These are phyloP conservation scores for Parauchenoglanis punctatus DNA, from an alignment of 2,797 vertebrate genomes.

Conservation along the genomic window DNA sequence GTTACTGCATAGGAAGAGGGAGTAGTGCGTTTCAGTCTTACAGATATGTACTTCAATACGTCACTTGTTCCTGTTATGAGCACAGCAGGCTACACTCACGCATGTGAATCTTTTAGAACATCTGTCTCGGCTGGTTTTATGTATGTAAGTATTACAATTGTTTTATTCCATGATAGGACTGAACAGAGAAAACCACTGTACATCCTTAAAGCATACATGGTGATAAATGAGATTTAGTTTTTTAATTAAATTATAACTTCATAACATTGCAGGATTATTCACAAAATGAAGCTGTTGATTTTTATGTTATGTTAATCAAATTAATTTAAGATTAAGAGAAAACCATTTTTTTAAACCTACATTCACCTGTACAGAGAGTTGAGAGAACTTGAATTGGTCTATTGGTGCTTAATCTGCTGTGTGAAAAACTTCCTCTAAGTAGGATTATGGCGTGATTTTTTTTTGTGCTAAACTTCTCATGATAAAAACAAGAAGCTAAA, in stretches of 20 bases:
- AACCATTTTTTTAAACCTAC: not conserved
- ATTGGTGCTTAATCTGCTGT: not conserved
- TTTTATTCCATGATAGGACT: not conserved
- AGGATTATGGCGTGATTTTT: no score
- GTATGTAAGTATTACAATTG: slow-evolving; percentile 4
- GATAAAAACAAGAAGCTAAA: not conserved
- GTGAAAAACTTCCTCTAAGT: not conserved
- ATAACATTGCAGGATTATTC: not conserved
- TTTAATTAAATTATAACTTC: no score
- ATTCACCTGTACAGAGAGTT: not conserved
- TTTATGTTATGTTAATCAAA: not conserved
- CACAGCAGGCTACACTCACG: not conserved
- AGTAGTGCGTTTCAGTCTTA: not conserved
- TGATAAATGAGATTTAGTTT: not conserved
- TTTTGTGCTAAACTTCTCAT: not conserved
- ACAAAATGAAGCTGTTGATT: not conserved
- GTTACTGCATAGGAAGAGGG: not conserved
- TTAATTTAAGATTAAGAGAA: not conserved
- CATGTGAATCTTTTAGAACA: not conserved
- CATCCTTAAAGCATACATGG: no score
- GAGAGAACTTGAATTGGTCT: not conserved
- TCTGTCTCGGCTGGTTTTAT: not conserved
- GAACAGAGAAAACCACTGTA: not conserved
- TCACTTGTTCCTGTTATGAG: not conserved
- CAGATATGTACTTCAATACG: not conserved